These are phyloP conservation scores for Chamaea fasciata DNA, from an alignment of 2,113 vertebrate genomes.

Conservation along the genomic window DNA sequence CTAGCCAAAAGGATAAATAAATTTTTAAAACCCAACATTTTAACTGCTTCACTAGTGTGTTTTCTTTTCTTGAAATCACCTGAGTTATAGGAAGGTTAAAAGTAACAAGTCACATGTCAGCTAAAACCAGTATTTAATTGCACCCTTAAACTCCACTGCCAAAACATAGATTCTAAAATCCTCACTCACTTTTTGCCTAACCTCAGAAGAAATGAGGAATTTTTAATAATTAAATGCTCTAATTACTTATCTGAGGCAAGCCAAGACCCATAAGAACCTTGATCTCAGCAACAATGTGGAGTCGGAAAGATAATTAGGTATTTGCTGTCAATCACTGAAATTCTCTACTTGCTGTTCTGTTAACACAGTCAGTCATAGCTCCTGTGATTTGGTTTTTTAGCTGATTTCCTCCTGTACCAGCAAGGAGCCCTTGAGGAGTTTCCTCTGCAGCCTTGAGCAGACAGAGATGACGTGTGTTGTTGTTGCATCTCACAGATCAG, in stretches of 20 bases:
- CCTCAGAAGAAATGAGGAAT: not conserved
- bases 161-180: not conserved
- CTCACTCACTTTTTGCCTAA: not conserved
- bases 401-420: not conserved
- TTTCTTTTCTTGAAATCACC: not conserved
- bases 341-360: not conserved
- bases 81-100: not conserved
- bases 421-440: not conserved
- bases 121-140: not conserved
- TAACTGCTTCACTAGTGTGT: not conserved
- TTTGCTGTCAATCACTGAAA: not conserved
- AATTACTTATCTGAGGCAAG: not conserved
- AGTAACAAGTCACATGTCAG: not conserved
- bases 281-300: not conserved
- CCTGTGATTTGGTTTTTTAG: not conserved
- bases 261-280: not conserved
- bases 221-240: not conserved
- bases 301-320: not conserved
- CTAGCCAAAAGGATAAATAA: not conserved
- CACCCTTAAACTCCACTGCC: not conserved
- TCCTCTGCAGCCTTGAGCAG: rapidly evolving
- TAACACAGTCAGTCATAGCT: not conserved
- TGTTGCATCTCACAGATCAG: conserved; percentile 40
- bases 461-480: not conserved
- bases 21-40: not conserved